Conservation (phyloP, 2,888 invertebrate species). For the Dryococelus australis region DNA sequence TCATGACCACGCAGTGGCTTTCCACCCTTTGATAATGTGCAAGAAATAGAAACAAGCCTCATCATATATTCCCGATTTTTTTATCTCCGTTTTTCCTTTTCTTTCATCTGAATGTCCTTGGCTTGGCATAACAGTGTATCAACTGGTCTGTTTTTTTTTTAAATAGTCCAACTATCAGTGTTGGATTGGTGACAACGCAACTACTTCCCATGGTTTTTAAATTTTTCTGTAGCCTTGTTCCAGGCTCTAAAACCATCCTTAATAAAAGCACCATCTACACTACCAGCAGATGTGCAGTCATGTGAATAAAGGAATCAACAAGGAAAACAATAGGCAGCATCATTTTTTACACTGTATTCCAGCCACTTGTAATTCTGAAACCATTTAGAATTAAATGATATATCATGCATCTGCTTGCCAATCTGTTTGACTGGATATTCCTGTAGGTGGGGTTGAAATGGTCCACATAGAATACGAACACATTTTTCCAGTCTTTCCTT, state of each 20-base stretch:
- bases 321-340: constrained; percentile 11
- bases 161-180: neutral
- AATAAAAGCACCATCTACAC: neutral
- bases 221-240: neutral
- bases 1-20: neutral
- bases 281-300: constrained; percentile 12
- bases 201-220: neutral
- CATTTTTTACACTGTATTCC: neutral
- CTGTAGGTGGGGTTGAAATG: constrained; percentile 22
- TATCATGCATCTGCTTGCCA: neutral
- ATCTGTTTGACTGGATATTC: neutral
- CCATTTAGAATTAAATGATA: neutral
- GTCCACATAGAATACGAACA: constrained; percentile 17
- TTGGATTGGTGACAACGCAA: neutral
- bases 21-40: neutral
- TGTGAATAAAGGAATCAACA: neutral
- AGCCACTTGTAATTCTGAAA: neutral
- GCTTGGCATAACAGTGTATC: neutral
- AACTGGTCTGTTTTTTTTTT: neutral
- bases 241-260: constrained; percentile 1
- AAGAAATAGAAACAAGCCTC: neutral
- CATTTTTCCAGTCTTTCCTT: constrained; percentile 19
- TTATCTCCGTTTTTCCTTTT: constrained; percentile 16
- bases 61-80: neutral
- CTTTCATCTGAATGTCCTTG: neutral